Percentiles rank a stretch among this genome's conserved stretches.
Evolutionary conservation across 2,113 vertebrate genomes (phyloP).

Genomic region (Irena cyanogastra): DNA sequence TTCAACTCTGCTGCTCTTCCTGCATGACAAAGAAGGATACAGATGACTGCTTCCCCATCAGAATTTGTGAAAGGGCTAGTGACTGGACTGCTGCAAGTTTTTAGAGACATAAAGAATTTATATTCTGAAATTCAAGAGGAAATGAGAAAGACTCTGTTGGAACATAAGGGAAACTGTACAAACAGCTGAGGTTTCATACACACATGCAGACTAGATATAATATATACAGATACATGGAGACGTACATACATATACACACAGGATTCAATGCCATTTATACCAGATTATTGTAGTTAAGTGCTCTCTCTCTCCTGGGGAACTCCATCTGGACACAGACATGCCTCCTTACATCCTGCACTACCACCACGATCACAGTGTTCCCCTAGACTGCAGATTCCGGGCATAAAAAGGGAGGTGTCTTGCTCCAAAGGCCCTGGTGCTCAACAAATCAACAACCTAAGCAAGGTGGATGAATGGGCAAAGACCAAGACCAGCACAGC

Average conservation of each 20-base stretch:
- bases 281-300: neutral
- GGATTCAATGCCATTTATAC: neutral
- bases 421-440: neutral
- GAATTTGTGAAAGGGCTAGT: neutral
- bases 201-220: neutral
- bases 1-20: neutral
- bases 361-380: neutral
- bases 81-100: neutral
- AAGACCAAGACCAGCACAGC: neutral
- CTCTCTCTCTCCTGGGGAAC: neutral
- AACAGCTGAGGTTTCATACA: neutral
- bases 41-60: neutral
- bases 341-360: neutral
- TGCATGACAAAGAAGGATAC: neutral
- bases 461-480: neutral
- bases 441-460: neutral
- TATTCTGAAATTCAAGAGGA: neutral
- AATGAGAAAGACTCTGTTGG: neutral
- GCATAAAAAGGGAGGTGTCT: neutral
- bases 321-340: neutral
- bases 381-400: neutral
- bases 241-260: neutral
- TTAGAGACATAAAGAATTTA: neutral
- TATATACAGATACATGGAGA: too few relatives aligned
- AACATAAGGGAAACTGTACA: neutral